Percentiles rank a stretch among this genome's conserved stretches.
phyloP scores from a whole-genome alignment of 2,797 vertebrate species.

The Molossus alvarezi region DNA sequence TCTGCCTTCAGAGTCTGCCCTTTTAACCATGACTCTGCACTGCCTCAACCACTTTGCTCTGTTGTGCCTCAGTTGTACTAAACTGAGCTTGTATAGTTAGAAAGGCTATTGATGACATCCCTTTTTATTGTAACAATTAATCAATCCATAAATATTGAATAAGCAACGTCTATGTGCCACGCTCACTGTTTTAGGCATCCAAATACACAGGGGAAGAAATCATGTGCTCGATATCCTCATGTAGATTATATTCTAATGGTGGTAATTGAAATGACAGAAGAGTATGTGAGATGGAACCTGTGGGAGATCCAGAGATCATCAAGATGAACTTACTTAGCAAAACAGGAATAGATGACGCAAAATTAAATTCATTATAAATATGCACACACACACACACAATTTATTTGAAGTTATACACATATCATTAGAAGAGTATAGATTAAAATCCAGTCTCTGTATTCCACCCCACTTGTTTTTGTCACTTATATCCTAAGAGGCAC shows the following conservation, averaged over 20 bases:
- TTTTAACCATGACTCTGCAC: background rate
- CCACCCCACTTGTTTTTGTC: background rate
- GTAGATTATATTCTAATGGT: slow-evolving; percentile 19
- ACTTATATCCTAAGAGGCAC: background rate
- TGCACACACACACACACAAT: background rate
- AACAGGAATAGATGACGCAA: background rate
- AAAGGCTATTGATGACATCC: background rate
- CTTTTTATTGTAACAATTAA: slow-evolving; percentile 1
- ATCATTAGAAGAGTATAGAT: background rate
- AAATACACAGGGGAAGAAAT: background rate
- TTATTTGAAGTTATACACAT: slow-evolving; percentile 22
- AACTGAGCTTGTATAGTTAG: background rate
- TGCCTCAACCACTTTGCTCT: background rate
- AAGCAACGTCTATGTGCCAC: background rate
- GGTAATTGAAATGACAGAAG: background rate
- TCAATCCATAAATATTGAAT: background rate
- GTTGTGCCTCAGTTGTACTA: background rate
- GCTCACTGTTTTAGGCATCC: background rate
- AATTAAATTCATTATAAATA: slow-evolving; percentile 8
- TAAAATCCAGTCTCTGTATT: background rate
- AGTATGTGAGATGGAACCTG: background rate
- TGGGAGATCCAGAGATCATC: background rate
- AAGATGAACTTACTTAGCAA: slow-evolving; percentile 16
- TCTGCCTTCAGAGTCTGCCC: background rate
- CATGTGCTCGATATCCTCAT: background rate